Conservation (phyloP, 2,797 vertebrate species). For the Crocodylus rhombifer region DNA sequence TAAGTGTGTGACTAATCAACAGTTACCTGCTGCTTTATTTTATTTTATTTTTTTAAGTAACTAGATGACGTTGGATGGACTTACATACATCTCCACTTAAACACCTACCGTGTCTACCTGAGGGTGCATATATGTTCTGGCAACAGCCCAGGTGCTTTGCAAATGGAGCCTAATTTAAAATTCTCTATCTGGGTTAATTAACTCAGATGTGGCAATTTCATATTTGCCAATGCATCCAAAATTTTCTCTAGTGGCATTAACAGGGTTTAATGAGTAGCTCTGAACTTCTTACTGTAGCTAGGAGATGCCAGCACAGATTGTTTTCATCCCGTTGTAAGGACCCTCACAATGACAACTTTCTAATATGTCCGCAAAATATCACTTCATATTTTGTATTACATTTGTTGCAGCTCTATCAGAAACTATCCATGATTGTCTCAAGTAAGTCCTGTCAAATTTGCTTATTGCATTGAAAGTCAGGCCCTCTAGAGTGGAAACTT, state of each 20-base stretch:
- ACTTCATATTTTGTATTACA: not conserved
- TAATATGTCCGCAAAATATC: not conserved
- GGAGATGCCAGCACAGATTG: not conserved
- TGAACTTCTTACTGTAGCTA: not conserved
- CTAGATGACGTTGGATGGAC: not conserved
- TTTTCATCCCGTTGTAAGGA: accelerated
- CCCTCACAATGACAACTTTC: not conserved
- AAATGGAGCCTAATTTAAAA: not conserved
- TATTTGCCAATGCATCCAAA: not conserved
- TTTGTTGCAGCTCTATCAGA: not conserved
- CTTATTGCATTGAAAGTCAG: constrained; percentile 63
- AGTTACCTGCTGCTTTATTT: no score
- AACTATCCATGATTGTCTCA: constrained; percentile 27
- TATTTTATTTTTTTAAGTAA: no score
- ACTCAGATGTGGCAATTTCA: not conserved
- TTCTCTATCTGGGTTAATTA: constrained; percentile 4
- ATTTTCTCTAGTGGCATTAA: not conserved
- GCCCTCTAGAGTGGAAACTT: constrained; percentile 64
- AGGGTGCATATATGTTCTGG: not conserved
- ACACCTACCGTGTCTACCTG: constrained; percentile 5
- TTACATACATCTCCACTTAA: constrained; percentile 9
- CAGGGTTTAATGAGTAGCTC: not conserved
- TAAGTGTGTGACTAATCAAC: no score
- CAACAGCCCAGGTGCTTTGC: not conserved
- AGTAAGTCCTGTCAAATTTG: constrained; percentile 47